Percentiles rank a stretch among this genome's conserved stretches.
These are phyloP conservation scores for Cantharis flavilabris DNA, from an alignment of 2,888 invertebrate species.

Conservation along the genomic window DNA sequence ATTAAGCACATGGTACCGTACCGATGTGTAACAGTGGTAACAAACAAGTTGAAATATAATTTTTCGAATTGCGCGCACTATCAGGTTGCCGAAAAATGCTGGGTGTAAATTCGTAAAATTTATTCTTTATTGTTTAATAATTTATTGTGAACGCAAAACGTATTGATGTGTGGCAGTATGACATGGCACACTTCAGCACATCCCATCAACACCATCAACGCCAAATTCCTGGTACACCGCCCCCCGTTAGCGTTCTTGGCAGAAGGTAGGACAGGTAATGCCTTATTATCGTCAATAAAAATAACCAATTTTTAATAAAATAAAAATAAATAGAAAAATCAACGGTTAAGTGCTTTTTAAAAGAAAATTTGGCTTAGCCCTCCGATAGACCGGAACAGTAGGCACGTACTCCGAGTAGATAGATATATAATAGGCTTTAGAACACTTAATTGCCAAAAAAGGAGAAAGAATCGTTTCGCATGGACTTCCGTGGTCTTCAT, in stretches of 20 bases:
- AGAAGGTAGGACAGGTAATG: conserved; percentile 42
- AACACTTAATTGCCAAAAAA: no score
- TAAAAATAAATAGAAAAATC: not conserved
- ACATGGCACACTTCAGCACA: conserved; percentile 36
- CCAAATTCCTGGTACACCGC: conserved; percentile 3
- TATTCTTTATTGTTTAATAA: not conserved
- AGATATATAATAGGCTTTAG: no score
- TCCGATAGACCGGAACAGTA: not conserved
- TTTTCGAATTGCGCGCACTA: not conserved
- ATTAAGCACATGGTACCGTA: not conserved
- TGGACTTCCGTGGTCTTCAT: no score
- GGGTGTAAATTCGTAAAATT: not conserved
- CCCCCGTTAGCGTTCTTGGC: conserved; percentile 27
- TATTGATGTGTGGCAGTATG: conserved; percentile 28
- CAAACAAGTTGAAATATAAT: not conserved
- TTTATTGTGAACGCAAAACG: conserved; percentile 9
- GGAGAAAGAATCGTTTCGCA: no score
- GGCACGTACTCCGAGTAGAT: not conserved
- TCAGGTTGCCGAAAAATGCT: not conserved
- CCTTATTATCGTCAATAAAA: conserved; percentile 10
- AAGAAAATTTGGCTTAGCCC: not conserved
- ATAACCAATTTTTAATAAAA: not conserved
- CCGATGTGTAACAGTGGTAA: not conserved
- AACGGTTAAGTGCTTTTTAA: not conserved
- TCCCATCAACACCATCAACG: conserved; percentile 21